These are phyloP conservation scores for Reticulitermes lucifugus DNA, from an alignment of 2,888 invertebrate genomes.

Conservation along the genomic window DNA sequence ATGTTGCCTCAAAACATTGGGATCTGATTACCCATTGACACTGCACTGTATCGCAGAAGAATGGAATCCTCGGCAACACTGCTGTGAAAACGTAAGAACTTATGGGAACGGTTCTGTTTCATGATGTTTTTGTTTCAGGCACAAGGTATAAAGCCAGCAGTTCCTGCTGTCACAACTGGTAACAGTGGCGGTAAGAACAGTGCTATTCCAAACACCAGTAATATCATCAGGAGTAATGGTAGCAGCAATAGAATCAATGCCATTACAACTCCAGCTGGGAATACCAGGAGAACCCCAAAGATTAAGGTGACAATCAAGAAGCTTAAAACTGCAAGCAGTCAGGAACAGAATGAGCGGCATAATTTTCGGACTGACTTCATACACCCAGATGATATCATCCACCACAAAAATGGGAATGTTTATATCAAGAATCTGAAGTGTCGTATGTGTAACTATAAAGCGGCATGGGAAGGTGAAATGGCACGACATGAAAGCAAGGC, in stretches of 20 bases:
- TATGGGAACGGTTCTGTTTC: background rate
- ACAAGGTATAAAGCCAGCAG: background rate
- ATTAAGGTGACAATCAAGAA: conserved; percentile 56
- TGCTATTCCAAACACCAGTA: background rate
- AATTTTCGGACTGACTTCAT: conserved; percentile 57
- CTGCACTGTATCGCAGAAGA: too few species aligned
- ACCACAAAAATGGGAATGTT: conserved; percentile 54
- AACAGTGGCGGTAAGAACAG: background rate
- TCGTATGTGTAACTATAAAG: conserved; percentile 59
- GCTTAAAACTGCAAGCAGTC: conserved; percentile 52
- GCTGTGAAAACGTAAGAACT: too few species aligned
- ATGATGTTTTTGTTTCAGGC: background rate
- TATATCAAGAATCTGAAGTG: conserved; percentile 59
- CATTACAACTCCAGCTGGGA: background rate
- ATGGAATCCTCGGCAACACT: too few species aligned
- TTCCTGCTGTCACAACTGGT: background rate
- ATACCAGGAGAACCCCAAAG: conserved; percentile 50
- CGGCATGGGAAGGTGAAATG: conserved; percentile 65
- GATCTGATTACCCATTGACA: too few species aligned
- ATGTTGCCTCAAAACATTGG: too few species aligned
- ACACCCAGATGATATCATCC: conserved; percentile 58
- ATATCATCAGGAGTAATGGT: background rate
- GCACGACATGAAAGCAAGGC: conserved; percentile 66
- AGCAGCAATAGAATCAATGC: background rate
- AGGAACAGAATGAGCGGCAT: conserved; percentile 53